A percentile compares a stretch with the other conserved stretches of the same genome.
These are phyloP conservation scores for Tetrax tetrax DNA, from an alignment of 2,113 vertebrate species.

Conservation along the genomic window DNA sequence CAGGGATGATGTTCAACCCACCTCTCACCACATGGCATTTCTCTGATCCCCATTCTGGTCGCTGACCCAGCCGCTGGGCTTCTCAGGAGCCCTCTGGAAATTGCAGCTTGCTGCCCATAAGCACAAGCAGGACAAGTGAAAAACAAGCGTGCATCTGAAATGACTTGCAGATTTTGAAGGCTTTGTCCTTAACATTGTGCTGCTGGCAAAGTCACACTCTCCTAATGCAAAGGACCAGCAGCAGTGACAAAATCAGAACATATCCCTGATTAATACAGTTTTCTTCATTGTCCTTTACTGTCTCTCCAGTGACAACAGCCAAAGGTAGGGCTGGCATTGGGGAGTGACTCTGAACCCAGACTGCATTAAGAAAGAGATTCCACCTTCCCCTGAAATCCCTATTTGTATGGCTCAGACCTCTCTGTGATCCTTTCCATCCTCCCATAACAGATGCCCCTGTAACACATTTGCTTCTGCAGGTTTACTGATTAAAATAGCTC, in stretches of 20 bases:
- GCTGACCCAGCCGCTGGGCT: background rate
- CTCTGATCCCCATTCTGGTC: background rate
- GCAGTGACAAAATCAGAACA: background rate
- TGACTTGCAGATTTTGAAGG: background rate
- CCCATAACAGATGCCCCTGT: background rate
- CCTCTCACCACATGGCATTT: rapidly evolving
- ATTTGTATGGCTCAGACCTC: background rate
- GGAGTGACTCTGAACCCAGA: background rate
- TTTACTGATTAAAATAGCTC: background rate
- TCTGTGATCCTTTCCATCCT: background rate
- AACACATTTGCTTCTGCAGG: background rate
- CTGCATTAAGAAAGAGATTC: background rate
- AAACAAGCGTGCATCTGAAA: background rate
- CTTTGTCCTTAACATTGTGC: background rate
- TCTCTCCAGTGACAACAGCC: background rate
- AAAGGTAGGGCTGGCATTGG: background rate
- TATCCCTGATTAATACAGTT: background rate
- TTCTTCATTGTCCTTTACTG: background rate
- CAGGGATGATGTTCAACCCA: background rate
- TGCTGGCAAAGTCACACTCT: constrained; percentile 8
- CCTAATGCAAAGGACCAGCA: background rate
- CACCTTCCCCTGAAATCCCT: background rate
- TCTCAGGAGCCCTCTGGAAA: background rate
- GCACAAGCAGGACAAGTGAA: background rate
- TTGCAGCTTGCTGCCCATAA: rapidly evolving